Evolutionary conservation across 2,888 invertebrate genomes (phyloP).

Genomic region (Thelaira solivaga): DNA sequence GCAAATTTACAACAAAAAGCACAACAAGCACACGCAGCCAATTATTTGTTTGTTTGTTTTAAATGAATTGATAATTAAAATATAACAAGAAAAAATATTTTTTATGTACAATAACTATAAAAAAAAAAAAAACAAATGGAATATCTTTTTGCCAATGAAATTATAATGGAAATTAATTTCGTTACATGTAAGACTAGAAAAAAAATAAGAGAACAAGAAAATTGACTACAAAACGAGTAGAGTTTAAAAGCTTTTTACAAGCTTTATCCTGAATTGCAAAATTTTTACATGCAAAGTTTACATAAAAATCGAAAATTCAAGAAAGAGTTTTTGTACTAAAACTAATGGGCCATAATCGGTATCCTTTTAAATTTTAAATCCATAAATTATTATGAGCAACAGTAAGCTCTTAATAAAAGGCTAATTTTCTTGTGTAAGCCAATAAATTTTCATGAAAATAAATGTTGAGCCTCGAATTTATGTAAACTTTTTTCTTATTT

Average conservation of each 20-base stretch:
- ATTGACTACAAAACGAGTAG: constrained; percentile 6
- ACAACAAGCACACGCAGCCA: constrained; percentile 71
- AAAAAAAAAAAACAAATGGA: constrained; percentile 19
- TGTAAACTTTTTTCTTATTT: too few relatives aligned
- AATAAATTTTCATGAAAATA: too few relatives aligned
- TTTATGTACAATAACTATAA: background rate
- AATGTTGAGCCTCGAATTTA: too few relatives aligned
- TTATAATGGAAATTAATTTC: too few relatives aligned
- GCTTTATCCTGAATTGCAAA: background rate
- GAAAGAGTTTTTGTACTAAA: too few relatives aligned
- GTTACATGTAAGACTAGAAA: constrained; percentile 56
- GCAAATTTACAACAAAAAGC: constrained; percentile 38
- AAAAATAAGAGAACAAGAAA: constrained; percentile 19
- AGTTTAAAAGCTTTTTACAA: constrained; percentile 46
- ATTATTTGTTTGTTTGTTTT: constrained; percentile 68
- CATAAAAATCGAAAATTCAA: background rate
- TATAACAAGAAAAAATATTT: background rate
- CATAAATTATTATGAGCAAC: too few relatives aligned
- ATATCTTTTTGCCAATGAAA: too few relatives aligned
- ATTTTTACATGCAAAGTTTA: background rate
- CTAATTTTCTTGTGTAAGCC: too few relatives aligned
- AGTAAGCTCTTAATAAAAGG: too few relatives aligned
- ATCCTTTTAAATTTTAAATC: too few relatives aligned
- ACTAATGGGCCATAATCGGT: too few relatives aligned
- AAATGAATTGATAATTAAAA: constrained; percentile 13